These are phyloP conservation scores for Oscheius sp. DNA, from an alignment of 2,888 invertebrate species.

Conservation along the genomic window DNA sequence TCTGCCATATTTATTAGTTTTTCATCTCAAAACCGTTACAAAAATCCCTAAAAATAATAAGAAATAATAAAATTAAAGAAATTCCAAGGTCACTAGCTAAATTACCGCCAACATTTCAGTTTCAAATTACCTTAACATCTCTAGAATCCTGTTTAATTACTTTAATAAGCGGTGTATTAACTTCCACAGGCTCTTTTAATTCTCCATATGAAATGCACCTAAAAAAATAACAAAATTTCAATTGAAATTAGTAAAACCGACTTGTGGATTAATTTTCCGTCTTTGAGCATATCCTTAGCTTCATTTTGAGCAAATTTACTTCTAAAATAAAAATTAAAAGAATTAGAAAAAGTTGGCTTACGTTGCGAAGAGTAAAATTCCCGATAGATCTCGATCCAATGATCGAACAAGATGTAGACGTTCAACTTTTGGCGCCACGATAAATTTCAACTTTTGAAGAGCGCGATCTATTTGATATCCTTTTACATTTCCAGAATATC, in stretches of 20 bases:
- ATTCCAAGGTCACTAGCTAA: neutral
- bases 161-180: constrained; percentile 29
- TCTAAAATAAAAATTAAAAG: constrained; percentile 6
- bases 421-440: constrained; percentile 34
- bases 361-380: constrained; percentile 34
- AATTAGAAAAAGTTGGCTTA: neutral
- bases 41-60: neutral
- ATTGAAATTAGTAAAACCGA: neutral
- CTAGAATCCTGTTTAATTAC: too few relatives aligned
- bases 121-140: too few relatives aligned
- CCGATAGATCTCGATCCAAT: constrained; percentile 33
- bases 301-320: constrained; percentile 28
- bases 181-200: neutral
- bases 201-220: constrained; percentile 23
- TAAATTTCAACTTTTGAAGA: constrained; percentile 24
- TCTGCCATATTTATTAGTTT: too few relatives aligned
- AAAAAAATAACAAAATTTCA: neutral
- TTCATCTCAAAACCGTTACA: too few relatives aligned
- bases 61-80: neutral
- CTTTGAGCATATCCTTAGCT: constrained; percentile 10
- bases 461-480: constrained; percentile 28
- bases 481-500: constrained; percentile 26
- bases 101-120: too few relatives aligned
- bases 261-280: neutral
- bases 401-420: constrained; percentile 34